These are phyloP conservation scores for Corapipo altera DNA, from an alignment of 2,113 vertebrate genomes.

Conservation along the genomic window DNA sequence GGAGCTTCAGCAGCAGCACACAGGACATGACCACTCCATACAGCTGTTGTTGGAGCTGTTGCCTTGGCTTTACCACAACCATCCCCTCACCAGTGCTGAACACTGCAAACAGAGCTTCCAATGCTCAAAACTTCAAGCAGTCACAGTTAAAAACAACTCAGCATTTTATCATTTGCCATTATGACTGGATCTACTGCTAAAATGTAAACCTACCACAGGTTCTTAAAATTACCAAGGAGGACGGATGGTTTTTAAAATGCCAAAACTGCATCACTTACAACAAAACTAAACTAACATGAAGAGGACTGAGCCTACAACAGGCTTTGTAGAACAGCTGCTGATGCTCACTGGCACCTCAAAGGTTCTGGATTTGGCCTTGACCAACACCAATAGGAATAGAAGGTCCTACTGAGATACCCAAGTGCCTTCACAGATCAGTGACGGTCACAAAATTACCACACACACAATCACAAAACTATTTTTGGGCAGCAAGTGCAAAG, in stretches of 20 bases:
- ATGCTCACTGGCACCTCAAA: not conserved
- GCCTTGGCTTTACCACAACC: not conserved
- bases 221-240: not conserved
- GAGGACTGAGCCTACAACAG: not conserved
- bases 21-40: not conserved
- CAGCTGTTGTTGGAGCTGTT: rapidly evolving
- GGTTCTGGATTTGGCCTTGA: not conserved
- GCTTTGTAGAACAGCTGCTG: not conserved
- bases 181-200: not conserved
- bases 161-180: not conserved
- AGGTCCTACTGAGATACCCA: not conserved
- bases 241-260: not conserved
- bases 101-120: not conserved
- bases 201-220: not conserved
- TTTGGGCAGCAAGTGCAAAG: not conserved
- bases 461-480: not conserved
- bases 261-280: not conserved
- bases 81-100: not conserved
- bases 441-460: not conserved
- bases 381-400: not conserved
- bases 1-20: not conserved
- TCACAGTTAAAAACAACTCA: not conserved
- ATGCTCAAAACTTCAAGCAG: not conserved
- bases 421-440: not conserved
- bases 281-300: not conserved